These are phyloP conservation scores for Epizoanthus illoricatus DNA, from an alignment of 92 coral and sea anemone genomes.

Conservation along the genomic window DNA sequence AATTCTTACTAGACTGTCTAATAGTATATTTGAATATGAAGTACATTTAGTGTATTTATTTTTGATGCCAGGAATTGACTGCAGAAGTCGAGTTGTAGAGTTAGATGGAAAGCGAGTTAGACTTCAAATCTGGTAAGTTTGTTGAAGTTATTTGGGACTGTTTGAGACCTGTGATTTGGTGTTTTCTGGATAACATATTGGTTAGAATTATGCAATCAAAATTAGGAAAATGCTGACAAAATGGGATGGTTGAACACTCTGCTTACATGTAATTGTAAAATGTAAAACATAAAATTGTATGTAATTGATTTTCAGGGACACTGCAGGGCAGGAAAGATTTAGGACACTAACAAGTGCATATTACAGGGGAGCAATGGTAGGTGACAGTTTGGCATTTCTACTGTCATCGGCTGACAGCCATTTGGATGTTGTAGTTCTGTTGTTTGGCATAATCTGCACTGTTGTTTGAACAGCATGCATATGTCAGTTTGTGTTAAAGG, in stretches of 20 bases:
- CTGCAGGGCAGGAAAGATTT: conserved; percentile 98
- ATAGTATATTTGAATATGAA: neutral
- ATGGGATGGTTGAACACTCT: neutral
- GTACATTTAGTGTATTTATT: neutral
- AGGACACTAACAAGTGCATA: conserved; percentile 98
- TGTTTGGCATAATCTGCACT: neutral
- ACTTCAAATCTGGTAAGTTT: conserved; percentile 89
- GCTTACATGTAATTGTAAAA: too few species aligned
- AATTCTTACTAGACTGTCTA: too few species aligned
- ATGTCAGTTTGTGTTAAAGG: too few species aligned
- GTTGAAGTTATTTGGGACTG: too few species aligned
- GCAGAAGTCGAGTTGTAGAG: conserved; percentile 87
- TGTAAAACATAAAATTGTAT: too few species aligned
- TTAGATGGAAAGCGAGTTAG: conserved; percentile 89
- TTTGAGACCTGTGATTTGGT: too few species aligned
- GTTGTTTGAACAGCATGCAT: too few species aligned
- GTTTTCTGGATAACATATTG: too few species aligned
- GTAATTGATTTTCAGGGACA: conserved; percentile 64
- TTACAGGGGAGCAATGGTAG: conserved; percentile 99
- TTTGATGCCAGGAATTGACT: conserved; percentile 77
- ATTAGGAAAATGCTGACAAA: neutral
- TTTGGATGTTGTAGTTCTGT: neutral
- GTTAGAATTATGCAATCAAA: too few species aligned
- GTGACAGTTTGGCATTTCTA: neutral
- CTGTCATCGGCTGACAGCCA: neutral